Base-by-base conservation (phyloP, 2,888 invertebrate species). In the Trichacis sp. region DNA sequence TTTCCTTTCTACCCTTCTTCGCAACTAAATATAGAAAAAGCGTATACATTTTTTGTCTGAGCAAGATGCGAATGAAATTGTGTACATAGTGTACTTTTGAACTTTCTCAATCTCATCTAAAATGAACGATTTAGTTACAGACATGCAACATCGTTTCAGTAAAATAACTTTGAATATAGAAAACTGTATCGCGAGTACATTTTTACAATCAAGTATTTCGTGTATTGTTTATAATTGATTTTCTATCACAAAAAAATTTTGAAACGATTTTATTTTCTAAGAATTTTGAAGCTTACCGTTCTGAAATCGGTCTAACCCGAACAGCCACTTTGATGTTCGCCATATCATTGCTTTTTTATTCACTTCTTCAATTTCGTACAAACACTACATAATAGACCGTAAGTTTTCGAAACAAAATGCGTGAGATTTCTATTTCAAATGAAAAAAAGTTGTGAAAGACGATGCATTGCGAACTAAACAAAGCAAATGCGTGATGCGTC, bases 281-380 rank as follows among this genome's bases (percentile, higher is more conserved):
- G n/a, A n/a, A n/a, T n/a, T n/a, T n/a, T n/a, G n/a, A n/a, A n/a
- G n/a, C 86, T 85, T 84, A 89, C 90, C 88, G 88, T 69, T 88
- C 87, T 17, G 89, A 89, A 76, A 91, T 86, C 11, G 90, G 90
- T 69, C 90, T 85, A 20, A 90, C 87, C 73, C 90, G 85, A 51
- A 91, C 87, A 14, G 89, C 89, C 74, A 91, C 87, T 79, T 90
- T 90, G 52, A 91, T 88, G 71, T 88, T 88, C 36, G 89, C 87
- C 90, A 90, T 90, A 66, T 72, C 72, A 73, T 73, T 64, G 50
- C 63, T 47, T 42, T n/a, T n/a, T n/a, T n/a, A n/a, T n/a, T n/a
- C n/a, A n/a, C n/a, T n/a, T n/a, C n/a, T n/a, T n/a, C n/a, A n/a
- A n/a, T n/a, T n/a, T n/a, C n/a, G n/a, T n/a, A n/a, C n/a, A 36